phyloP scores from a whole-genome alignment of 1,140 invertebrate species.

The Hormaphis cornu region DNA sequence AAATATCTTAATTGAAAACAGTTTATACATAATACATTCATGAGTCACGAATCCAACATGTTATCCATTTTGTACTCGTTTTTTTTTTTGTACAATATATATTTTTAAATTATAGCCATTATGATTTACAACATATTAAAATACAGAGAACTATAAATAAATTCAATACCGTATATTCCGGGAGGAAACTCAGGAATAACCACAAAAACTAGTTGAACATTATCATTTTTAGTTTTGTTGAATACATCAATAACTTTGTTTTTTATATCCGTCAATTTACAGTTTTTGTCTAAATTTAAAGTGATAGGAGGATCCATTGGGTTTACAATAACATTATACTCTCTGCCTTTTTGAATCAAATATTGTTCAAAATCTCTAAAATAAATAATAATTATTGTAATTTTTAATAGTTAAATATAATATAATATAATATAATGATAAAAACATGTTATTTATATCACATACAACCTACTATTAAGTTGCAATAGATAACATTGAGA shows the following conservation, averaged over 20 bases:
- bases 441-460: too few species aligned
- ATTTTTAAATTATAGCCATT: too few species aligned
- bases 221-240: not conserved
- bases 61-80: too few species aligned
- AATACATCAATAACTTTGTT: not conserved
- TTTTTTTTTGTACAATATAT: too few species aligned
- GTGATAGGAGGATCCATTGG: not conserved
- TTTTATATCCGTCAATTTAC: not conserved
- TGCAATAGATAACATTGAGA: too few species aligned
- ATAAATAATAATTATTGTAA: not conserved
- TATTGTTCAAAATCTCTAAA: not conserved
- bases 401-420: not conserved
- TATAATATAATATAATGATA: too few species aligned
- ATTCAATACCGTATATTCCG: conserved; percentile 4
- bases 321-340: not conserved
- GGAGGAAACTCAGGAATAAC: conserved; percentile 42
- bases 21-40: not conserved
- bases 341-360: not conserved
- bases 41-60: too few species aligned
- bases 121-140: too few species aligned
- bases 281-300: not conserved
- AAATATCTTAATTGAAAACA: not conserved
- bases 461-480: too few species aligned
- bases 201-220: conserved; percentile 46
- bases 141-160: too few species aligned